Evolutionary conservation across 2,797 vertebrate genomes (phyloP).

Genomic region (Microtus agrestis): DNA sequence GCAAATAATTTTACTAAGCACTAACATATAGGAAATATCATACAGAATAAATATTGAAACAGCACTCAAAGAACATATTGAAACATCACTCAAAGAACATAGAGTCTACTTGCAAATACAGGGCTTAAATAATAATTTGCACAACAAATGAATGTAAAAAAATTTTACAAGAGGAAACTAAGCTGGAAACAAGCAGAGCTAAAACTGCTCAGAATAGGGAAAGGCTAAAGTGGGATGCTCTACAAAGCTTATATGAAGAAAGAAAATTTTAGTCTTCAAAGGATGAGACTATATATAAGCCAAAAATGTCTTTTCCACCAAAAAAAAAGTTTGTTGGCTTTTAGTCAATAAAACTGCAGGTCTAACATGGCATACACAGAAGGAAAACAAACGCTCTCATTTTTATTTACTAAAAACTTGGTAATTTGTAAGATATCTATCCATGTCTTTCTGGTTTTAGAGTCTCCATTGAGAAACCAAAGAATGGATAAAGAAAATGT

Average conservation of each 20-base stretch:
- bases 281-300: not conserved
- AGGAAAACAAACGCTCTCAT: not conserved
- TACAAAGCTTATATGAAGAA: not conserved
- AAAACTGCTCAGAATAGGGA: not conserved
- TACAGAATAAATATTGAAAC: conserved; percentile 3
- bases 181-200: not conserved
- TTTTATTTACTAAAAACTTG: conserved; percentile 5
- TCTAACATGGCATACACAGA: conserved; percentile 19
- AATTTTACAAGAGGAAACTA: not conserved
- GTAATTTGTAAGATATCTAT: not conserved
- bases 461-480: not conserved
- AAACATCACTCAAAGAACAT: conserved; percentile 26
- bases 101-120: not conserved
- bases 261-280: not conserved
- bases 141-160: not conserved
- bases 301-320: not conserved
- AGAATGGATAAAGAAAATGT: not conserved
- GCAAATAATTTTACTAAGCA: not conserved
- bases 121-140: not conserved
- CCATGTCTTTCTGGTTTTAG: not conserved
- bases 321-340: not conserved
- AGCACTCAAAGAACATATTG: not conserved
- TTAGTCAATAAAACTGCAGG: not conserved
- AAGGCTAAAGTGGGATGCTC: not conserved
- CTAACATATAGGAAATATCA: not conserved